phyloP scores from a whole-genome alignment of 2,113 vertebrate genomes.

The Elephantulus edwardii region DNA sequence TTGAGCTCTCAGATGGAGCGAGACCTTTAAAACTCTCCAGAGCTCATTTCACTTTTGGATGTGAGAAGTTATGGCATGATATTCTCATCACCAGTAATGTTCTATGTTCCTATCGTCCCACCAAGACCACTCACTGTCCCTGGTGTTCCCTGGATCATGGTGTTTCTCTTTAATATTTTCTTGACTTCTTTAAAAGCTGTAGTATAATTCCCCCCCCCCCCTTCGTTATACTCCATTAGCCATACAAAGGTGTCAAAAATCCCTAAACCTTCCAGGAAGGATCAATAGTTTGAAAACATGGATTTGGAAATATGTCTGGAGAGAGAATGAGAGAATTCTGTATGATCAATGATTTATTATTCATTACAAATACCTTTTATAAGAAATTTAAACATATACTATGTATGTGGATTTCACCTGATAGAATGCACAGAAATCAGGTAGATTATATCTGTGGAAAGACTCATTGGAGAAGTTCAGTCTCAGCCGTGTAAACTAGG shows the following conservation, averaged over 20 bases:
- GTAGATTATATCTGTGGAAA: too few species aligned
- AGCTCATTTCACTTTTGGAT: neutral
- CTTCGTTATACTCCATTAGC: neutral
- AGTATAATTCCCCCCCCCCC: neutral
- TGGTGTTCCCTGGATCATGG: neutral
- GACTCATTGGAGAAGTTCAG: too few species aligned
- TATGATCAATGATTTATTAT: too few species aligned
- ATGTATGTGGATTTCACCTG: too few species aligned
- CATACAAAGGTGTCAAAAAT: neutral
- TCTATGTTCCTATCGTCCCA: neutral
- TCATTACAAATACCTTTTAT: too few species aligned
- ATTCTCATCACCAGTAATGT: neutral
- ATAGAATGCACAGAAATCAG: too few species aligned
- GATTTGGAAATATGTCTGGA: too few species aligned
- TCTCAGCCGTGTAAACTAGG: too few species aligned
- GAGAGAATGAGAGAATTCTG: too few species aligned
- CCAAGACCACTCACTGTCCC: neutral
- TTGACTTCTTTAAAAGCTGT: neutral
- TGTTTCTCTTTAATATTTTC: neutral
- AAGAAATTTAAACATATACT: too few species aligned
- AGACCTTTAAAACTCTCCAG: neutral
- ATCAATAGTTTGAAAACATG: too few species aligned
- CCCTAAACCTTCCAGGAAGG: neutral
- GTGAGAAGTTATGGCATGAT: neutral
- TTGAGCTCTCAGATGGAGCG: neutral